These are phyloP conservation scores for Remorina albescens DNA, from an alignment of 2,797 vertebrate genomes.

Conservation along the genomic window DNA sequence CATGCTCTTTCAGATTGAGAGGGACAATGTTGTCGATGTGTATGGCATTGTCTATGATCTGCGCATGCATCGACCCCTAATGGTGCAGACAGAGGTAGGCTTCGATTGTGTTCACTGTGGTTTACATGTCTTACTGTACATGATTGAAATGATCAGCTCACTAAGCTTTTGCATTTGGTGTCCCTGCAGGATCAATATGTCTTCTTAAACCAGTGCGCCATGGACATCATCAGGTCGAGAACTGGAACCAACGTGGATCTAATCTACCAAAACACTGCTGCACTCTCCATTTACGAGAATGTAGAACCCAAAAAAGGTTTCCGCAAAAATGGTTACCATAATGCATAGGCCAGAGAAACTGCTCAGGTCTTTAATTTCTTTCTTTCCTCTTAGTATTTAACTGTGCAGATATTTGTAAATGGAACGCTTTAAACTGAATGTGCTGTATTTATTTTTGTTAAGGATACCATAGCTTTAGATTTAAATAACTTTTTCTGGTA, in stretches of 20 bases:
- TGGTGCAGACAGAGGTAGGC: constrained; percentile 97
- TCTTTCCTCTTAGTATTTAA: neutral
- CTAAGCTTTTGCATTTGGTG: constrained; percentile 4
- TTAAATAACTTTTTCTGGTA: constrained; percentile 39
- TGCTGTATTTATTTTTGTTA: constrained; percentile 57
- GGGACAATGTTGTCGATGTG: constrained; percentile 90
- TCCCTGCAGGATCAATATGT: constrained; percentile 92
- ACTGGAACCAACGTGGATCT: constrained; percentile 89
- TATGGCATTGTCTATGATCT: constrained; percentile 91
- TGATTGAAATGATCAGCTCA: constrained; percentile 8
- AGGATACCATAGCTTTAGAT: constrained; percentile 24
- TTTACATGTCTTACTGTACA: neutral
- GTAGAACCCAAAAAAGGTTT: constrained; percentile 72
- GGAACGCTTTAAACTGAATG: constrained; percentile 32
- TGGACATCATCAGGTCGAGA: constrained; percentile 93
- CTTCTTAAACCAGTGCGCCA: constrained; percentile 94
- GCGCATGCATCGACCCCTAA: constrained; percentile 93
- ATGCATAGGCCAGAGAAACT: constrained; percentile 21
- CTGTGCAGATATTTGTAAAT: constrained; percentile 39
- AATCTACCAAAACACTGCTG: constrained; percentile 94
- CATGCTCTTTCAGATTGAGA: constrained; percentile 95
- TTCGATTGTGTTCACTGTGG: neutral
- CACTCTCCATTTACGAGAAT: constrained; percentile 92
- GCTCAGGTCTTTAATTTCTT: neutral
- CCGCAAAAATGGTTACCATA: constrained; percentile 37